phyloP scores from a whole-genome alignment of 2,797 vertebrate genomes.

The Leuciscus waleckii region DNA sequence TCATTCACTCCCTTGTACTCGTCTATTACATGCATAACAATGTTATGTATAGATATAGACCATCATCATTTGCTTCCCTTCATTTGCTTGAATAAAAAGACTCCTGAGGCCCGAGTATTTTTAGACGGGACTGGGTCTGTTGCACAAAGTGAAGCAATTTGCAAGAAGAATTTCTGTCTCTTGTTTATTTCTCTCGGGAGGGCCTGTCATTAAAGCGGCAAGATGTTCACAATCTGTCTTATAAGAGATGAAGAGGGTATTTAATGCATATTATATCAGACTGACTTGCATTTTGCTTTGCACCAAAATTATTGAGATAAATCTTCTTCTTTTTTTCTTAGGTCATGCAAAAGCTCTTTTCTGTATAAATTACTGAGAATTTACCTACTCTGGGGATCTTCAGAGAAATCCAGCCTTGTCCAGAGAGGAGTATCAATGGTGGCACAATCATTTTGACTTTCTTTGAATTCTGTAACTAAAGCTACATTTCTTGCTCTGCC shows the following conservation, averaged over 20 bases:
- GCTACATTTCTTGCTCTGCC: not conserved
- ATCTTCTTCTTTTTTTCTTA: not conserved
- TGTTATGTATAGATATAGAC: slow-evolving; percentile 42
- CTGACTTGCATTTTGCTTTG: slow-evolving; percentile 63
- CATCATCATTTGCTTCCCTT: slow-evolving; percentile 45
- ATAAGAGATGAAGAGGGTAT: slow-evolving; percentile 65
- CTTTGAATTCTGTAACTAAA: slow-evolving; percentile 6
- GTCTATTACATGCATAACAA: slow-evolving; percentile 44
- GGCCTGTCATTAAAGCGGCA: slow-evolving; percentile 65
- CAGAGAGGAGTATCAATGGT: not conserved
- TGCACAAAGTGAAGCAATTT: slow-evolving; percentile 63
- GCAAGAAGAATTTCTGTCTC: slow-evolving; percentile 50
- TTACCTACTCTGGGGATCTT: not conserved
- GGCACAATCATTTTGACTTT: not conserved
- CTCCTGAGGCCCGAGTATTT: slow-evolving; percentile 55
- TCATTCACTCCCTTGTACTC: slow-evolving; percentile 37
- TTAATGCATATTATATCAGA: slow-evolving; percentile 71
- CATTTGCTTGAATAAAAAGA: slow-evolving; percentile 48
- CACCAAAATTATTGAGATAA: slow-evolving; percentile 11
- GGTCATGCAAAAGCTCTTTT: not conserved
- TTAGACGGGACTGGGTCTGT: slow-evolving; percentile 56
- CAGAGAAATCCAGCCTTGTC: too few relatives aligned
- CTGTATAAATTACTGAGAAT: not conserved
- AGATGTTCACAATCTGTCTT: slow-evolving; percentile 60
- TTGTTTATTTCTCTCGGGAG: slow-evolving; percentile 58